Base-by-base conservation (phyloP, 1,140 invertebrate genomes). In the Drosophila pseudoananassae region DNA sequence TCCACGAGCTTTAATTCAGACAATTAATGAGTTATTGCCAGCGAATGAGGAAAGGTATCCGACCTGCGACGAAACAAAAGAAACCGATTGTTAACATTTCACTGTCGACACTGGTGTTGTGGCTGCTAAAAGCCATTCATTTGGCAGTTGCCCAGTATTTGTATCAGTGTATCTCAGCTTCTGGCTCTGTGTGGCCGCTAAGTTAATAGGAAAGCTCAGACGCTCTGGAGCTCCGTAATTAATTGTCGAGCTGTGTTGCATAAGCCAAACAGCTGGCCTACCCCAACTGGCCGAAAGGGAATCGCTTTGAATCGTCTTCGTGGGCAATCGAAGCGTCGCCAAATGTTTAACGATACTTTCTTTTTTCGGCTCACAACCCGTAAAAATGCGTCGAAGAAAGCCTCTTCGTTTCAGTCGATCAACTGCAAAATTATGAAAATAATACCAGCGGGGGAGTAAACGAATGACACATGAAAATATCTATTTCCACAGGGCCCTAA, bases 51-150 rank as follows among this genome's bases (percentile, higher is more conserved):
- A 43, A 43, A 43, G 40, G 40, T 43, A 43, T 43, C 40, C 43
- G 17, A 20, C 43, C 43, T 20, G 8, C 17, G 43, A 33, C 17
- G 43, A 33, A 33, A 46, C 56, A 59, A 68, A 68, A 63, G 50
- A 74, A 78, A 64, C 43, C 69, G 69, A 87, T 81, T 81, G 81
- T 84, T 77, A 87, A 70, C 73, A 81, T 85, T 81, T 87, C 63
- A 57, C 77, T 77, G 77, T 73, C 68, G 50, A 60, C 61, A 58
- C 71, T 38, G 27, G 38, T 31, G 65, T n/a, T 46, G 65, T 64
- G 31, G 46, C 23, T 52, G 31, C 17, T 14, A 12, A 14, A 14
- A 36, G 23, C 47, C 47, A 53, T 55, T 63, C 57, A 63, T 66
- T 38, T 64, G 50, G 46, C 51, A 46, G 29, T 66, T 52, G 60